These are phyloP conservation scores for Polydrusus cervinus DNA, from an alignment of 2,888 invertebrate genomes.

Conservation along the genomic window DNA sequence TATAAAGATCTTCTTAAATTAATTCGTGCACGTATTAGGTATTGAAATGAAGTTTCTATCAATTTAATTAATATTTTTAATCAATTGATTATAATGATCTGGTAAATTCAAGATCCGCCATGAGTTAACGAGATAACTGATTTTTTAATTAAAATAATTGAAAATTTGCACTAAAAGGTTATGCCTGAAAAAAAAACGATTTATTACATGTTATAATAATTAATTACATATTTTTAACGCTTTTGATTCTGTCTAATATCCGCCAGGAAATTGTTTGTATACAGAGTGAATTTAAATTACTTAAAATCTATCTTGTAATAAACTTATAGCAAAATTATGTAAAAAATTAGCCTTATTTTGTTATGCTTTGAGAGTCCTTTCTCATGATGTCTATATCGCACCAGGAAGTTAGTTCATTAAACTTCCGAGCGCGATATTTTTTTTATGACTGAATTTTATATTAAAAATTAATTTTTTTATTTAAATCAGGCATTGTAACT, in stretches of 20 bases:
- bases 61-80: slow-evolving; percentile 15
- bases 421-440: no score
- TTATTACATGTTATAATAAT: background rate
- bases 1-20: slow-evolving; percentile 9
- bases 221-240: background rate
- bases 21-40: slow-evolving; percentile 7
- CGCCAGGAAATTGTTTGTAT: no score
- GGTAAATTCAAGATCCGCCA: slow-evolving; percentile 27
- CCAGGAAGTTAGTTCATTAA: no score
- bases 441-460: no score
- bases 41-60: slow-evolving; percentile 14
- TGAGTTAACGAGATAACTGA: slow-evolving; percentile 25
- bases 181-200: slow-evolving; percentile 5
- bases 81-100: slow-evolving; percentile 23
- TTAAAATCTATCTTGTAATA: no score
- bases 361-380: no score
- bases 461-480: no score
- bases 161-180: slow-evolving; percentile 20
- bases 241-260: background rate
- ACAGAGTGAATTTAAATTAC: no score
- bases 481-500: no score
- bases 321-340: no score
- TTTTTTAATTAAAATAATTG: slow-evolving; percentile 19
- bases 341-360: no score
- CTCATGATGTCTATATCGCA: no score